Evolutionary conservation across 2,113 vertebrate species (phyloP).

Genomic region (Syngnathus typhle): DNA sequence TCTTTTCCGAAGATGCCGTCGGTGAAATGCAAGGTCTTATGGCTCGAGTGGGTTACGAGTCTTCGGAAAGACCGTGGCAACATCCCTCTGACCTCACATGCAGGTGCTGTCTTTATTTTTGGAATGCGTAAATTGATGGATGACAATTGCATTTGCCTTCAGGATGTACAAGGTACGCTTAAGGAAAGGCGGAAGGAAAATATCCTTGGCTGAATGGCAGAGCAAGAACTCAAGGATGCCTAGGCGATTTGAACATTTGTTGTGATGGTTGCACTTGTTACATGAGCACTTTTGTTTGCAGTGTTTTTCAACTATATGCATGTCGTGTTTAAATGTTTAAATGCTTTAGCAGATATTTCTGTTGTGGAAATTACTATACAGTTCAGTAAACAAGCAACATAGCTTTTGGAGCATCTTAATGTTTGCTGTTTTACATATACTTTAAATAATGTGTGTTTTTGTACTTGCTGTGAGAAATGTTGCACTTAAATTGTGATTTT

Average conservation of each 20-base stretch:
- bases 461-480: background rate
- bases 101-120: background rate
- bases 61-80: background rate
- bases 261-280: background rate
- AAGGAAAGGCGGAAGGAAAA: background rate
- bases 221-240: background rate
- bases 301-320: background rate
- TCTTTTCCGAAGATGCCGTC: background rate
- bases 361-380: background rate
- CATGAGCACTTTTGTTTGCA: background rate
- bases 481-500: no score
- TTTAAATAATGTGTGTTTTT: background rate
- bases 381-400: background rate
- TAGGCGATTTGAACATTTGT: slow-evolving; percentile 1
- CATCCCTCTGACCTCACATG: slow-evolving; percentile 1
- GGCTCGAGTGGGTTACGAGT: background rate
- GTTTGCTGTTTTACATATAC: background rate
- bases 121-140: background rate
- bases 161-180: background rate
- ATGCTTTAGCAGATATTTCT: background rate
- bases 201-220: background rate
- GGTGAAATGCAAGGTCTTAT: background rate
- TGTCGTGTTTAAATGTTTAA: background rate
- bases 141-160: background rate
- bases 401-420: background rate